phyloP scores from a whole-genome alignment of 2,113 vertebrate species.

The Piprites chloris region DNA sequence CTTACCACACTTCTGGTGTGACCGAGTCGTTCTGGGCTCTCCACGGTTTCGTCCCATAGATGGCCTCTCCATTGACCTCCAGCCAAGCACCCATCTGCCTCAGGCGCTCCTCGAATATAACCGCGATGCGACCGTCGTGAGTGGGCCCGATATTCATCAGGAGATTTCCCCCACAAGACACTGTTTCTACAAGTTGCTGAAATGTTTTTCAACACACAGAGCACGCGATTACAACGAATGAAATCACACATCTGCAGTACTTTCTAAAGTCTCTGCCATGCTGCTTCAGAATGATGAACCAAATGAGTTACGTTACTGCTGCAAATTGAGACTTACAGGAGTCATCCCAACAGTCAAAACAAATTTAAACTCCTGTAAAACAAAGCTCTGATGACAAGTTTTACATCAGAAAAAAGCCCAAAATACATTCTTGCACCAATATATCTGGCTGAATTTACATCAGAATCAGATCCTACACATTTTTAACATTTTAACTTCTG shows the following conservation, averaged over 20 bases:
- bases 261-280: not conserved
- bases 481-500: not conserved
- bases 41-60: slow-evolving; percentile 88
- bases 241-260: not conserved
- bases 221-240: not conserved
- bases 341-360: not conserved
- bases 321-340: not conserved
- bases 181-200: slow-evolving; percentile 86
- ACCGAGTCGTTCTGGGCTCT: slow-evolving; percentile 84
- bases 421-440: not conserved
- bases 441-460: not conserved
- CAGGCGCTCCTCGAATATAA: slow-evolving; percentile 90
- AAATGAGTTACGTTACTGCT: not conserved
- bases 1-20: slow-evolving; percentile 84
- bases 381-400: not conserved
- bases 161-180: slow-evolving; percentile 93
- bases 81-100: slow-evolving; percentile 91
- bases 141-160: slow-evolving; percentile 93
- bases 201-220: slow-evolving; percentile 17
- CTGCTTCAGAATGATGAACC: not conserved
- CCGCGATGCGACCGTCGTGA: slow-evolving; percentile 82
- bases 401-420: not conserved
- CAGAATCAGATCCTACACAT: not conserved
- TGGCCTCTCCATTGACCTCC: slow-evolving; percentile 85
- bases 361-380: not conserved